Evolutionary conservation across 2,113 vertebrate genomes (phyloP), one percentile per base, ranked within the genome.

Genomic region (Coregonus clupeaformis): DNA sequence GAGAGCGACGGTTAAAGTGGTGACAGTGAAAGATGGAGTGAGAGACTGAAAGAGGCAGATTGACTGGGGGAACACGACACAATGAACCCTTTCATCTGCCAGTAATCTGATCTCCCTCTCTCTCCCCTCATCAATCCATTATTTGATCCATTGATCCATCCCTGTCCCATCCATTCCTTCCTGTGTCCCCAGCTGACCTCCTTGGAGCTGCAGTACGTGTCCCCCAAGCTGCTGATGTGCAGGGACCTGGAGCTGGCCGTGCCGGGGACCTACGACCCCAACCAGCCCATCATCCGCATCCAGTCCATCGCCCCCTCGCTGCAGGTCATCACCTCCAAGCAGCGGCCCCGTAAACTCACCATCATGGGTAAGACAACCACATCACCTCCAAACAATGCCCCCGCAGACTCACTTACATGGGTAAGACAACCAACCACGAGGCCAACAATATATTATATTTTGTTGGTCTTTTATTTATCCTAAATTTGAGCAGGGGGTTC

Each of bases 251-350:
- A 99, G 68, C 25, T 99, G 77, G 97, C 98, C 0, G 97, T 99
- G 72, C 98, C 98, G 0, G 97, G 98, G 76, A 99, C 97, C 0
- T 99, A 99, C 0, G 98, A 99, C 84, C 98, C 98, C 89, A 98
- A 99, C 91, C 97, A 98, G 91, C 94, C 94, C 1, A 95, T 99
- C 91, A 97, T 99, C 71, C 96, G 97, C 74, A 99, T 99, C 69
- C 97, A 99, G 89, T 98, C 97, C 81, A 99, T 99, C 0, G 96
- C 98, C 0, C 92, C 98, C 0, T 98, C 97, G 0, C 90, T 99
- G 85, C 97, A 99, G 89, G 98, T 99, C 90, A 99, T 99, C 93
- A 99, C 98, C 24, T 99, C 98, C 86, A 99, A 99, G 84, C 98
- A 99, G 93, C 88, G 97, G 69, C 98, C 97, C 66, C 95, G 98